Evolutionary conservation across 2,888 invertebrate genomes (phyloP), one percentile per base, ranked within the genome.

Genomic region (Volucella bombylans): DNA sequence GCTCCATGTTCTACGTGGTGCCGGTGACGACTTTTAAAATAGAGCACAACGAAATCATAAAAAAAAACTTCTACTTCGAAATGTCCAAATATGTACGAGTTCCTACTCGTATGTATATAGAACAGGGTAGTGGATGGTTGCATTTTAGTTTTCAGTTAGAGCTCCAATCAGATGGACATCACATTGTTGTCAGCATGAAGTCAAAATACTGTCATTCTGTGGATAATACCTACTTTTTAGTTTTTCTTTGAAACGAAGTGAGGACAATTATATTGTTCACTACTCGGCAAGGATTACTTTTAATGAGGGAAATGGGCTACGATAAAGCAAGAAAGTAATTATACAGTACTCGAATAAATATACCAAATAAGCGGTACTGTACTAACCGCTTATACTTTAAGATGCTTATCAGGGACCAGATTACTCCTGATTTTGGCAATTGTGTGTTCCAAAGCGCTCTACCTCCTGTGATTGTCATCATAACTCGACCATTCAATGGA

Each of bases 151-250:
- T 72, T 68, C 55, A 64, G 72, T 73, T 45, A 65, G 54, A 62
- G 45, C 31, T 79, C 62, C 72, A 78, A 79, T 82, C 82, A 82
- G 62, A 69, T 59, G 73, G 68, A 73, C 73, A 79, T 79, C 82
- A 79, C 64, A 82, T 73, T 69, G 79, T 67, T 82, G 79, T 82
- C 82, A 82, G 68, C 79, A 73, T 79, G 15, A 79, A 82, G 72
- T 82, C 78, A 78, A 68, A 82, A 78, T 68, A 82, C 78, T 73
- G 78, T 73, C 72, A 73, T 78, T 73, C 78, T 61, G 64, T 38
- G 78, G 62, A 78, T 67, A 73, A 80, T 55, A 73, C 73, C 73
- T 68, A 61, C 73, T 68, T 73, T 54, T 23, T 38, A 61, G 69
- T 55, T 18, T 67, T 52, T 71, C 68, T 55, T 68, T 73, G 43